phyloP scores from a whole-genome alignment of 23 tunicate species.

The Styela clava region DNA sequence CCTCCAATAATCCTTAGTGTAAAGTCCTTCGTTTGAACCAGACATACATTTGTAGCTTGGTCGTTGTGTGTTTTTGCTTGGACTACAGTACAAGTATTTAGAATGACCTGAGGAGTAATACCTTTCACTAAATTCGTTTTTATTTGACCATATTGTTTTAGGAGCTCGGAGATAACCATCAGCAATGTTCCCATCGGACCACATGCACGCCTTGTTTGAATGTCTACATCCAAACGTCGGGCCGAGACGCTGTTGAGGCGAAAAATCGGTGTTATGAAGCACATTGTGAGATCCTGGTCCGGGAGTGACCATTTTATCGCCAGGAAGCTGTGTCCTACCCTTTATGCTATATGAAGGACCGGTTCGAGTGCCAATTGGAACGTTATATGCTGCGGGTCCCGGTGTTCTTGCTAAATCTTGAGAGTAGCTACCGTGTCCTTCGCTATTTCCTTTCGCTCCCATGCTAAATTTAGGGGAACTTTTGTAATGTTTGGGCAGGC shows the following conservation, averaged over 20 bases:
- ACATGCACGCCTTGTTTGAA: neutral
- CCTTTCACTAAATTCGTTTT: neutral
- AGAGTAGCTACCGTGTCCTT: slow-evolving; percentile 6
- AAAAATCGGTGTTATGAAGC: neutral
- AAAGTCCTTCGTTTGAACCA: neutral
- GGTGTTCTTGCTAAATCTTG: slow-evolving; percentile 3
- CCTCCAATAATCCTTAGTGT: slow-evolving; percentile 2
- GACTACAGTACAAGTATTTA: neutral
- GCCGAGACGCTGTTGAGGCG: neutral
- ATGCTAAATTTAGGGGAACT: neutral
- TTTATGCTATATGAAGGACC: slow-evolving; percentile 4
- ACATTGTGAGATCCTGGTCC: slow-evolving; percentile 8
- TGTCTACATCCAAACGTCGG: neutral
- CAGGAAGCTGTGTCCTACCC: neutral
- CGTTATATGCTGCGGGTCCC: slow-evolving; percentile 6
- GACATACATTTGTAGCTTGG: neutral
- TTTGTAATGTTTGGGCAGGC: neutral
- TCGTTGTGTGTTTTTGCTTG: neutral
- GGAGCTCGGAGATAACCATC: neutral
- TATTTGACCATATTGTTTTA: neutral
- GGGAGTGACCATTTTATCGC: neutral
- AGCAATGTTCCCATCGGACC: neutral
- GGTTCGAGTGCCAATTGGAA: neutral
- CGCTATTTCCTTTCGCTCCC: neutral
- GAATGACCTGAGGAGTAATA: neutral